Base-by-base conservation (phyloP, 1,140 invertebrate species). In the Drosophila lowei region DNA sequence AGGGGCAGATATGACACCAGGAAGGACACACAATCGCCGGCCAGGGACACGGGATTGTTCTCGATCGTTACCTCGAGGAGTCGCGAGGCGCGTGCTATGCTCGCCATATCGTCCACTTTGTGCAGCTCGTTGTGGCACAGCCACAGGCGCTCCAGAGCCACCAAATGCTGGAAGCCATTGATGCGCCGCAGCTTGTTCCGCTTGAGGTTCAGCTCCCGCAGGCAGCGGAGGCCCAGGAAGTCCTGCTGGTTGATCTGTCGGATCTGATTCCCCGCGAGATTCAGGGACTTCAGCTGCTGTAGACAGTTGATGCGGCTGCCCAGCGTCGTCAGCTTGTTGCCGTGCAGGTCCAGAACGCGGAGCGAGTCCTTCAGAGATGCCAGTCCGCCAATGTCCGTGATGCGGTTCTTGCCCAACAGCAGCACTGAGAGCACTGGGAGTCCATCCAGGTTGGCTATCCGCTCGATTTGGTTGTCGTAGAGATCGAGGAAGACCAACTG, bases 391-490 rank as follows among this genome's bases (percentile, higher is more conserved):
- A 93, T 93, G 52, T 92, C 93, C 57, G 90, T 93, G 21, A 93
- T 91, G 92, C 96, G 95, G 91, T 98, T 98, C 92, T 98, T 98
- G 6, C 97, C 97, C 81, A 98, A 93, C 62, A 98, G 93, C 48
- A 98, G 92, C 5, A 98, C 97, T 76, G 97, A 92, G 8, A 98
- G 92, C 88, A 95, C 96, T 48, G 94, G 94, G 6, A 98, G 93
- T 48, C 93, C 92, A 68, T 95, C 94, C 34, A 98, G 92, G 62
- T 94, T 95, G 44, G 93, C 94, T 50, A 98, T 95, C 84, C 94
- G 95, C 62, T 98, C 97, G 42, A 99, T 95, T 91, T 98, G 96
- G 92, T 99, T 99, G 91, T 98, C 96, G 92, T 98, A 98, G 3
- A 99, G 92, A 91, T 99, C 97, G 47, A 99, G 93, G 89, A 98